Evolutionary conservation across 2,797 vertebrate genomes (phyloP).

Genomic region (Sebastes elongatus): DNA sequence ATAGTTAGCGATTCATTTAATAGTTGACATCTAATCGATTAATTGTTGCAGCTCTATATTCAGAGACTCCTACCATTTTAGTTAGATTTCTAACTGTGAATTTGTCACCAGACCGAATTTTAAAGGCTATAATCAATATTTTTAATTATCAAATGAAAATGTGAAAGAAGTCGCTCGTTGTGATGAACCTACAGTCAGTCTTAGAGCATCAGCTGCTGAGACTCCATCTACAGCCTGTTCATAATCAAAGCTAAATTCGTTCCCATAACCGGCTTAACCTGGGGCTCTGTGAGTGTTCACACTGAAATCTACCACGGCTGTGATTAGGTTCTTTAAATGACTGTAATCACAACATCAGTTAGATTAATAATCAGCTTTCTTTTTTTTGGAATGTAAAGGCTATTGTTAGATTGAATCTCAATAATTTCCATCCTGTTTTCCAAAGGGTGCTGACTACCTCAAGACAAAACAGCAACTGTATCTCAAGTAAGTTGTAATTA

Average conservation of each 20-base stretch:
- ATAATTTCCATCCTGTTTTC: conserved; percentile 1
- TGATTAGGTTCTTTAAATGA: neutral
- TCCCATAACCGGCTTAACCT: neutral
- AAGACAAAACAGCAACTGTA: conserved; percentile 93
- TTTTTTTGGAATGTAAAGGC: neutral
- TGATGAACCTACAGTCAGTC: neutral
- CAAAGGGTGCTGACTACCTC: conserved; percentile 87
- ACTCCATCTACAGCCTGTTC: neutral
- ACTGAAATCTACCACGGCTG: neutral
- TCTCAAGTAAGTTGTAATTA: conserved; percentile 83
- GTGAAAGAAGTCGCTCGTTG: neutral
- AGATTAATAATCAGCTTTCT: neutral
- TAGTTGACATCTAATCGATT: too few species aligned
- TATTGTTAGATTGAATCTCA: neutral
- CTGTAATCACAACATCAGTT: neutral
- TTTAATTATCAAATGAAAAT: neutral
- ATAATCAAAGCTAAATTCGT: neutral
- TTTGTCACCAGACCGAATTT: neutral
- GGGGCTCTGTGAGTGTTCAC: neutral
- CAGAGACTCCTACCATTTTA: too few species aligned
- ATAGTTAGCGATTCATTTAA: too few species aligned
- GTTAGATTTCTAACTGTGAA: neutral
- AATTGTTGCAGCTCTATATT: too few species aligned
- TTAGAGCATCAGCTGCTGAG: neutral
- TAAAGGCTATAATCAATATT: neutral